Conservation (phyloP, 2,797 vertebrate species). For the Epinephelus coioides region DNA sequence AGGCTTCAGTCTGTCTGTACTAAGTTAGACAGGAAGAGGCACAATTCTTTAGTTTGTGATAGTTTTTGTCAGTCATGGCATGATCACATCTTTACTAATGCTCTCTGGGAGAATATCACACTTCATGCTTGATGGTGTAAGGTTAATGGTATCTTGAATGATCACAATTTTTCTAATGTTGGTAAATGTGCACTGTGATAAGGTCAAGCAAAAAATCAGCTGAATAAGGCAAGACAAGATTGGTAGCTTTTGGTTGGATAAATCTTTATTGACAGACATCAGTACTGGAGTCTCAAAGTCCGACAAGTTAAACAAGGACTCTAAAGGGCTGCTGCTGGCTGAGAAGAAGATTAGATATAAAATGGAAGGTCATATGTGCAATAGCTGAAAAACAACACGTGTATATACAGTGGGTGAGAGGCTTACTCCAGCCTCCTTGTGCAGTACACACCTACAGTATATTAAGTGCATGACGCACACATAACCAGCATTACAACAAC, state of each 20-base stretch:
- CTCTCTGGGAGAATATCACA: not conserved
- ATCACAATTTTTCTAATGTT: not conserved
- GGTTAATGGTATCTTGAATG: not conserved
- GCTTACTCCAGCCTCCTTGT: not conserved
- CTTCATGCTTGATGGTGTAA: not conserved
- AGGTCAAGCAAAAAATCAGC: no score
- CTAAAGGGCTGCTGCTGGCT: not conserved
- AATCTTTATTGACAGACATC: not conserved
- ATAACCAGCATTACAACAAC: constrained; percentile 4
- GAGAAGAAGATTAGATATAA: not conserved
- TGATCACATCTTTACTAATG: not conserved
- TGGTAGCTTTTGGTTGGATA: not conserved
- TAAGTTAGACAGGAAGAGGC: not conserved
- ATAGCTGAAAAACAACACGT: not conserved
- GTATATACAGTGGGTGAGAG: not conserved
- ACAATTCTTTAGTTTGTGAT: not conserved
- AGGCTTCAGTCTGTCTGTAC: not conserved
- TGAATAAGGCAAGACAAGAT: no score
- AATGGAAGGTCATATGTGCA: not conserved
- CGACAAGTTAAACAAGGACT: not conserved
- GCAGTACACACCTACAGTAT: constrained; percentile 8
- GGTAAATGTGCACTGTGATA: not conserved
- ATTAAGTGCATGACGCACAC: not conserved
- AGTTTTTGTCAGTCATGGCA: not conserved
- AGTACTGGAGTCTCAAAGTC: not conserved